Conservation (phyloP, 2,888 invertebrate species). For the Salpingus planirostris region DNA sequence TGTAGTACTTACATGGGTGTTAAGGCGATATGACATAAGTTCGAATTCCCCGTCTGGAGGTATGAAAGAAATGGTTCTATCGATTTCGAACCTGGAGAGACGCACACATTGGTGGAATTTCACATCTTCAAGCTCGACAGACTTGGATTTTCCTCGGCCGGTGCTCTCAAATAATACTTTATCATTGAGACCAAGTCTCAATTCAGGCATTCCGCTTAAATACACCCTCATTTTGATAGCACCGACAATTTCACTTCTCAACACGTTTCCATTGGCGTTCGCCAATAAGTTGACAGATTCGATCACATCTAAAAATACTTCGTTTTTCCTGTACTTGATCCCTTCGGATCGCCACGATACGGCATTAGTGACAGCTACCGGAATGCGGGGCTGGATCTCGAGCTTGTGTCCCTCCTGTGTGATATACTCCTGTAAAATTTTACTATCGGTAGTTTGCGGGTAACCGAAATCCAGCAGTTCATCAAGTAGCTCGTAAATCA, state of each 20-base stretch:
- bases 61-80: constrained; percentile 96
- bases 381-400: constrained; percentile 92
- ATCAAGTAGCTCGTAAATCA: constrained; percentile 94
- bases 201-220: constrained; percentile 95
- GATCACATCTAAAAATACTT: constrained; percentile 97
- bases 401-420: constrained; percentile 97
- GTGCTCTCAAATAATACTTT: constrained; percentile 97
- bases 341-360: constrained; percentile 99
- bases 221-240: constrained; percentile 99
- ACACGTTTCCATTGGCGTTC: constrained; percentile 92
- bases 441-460: constrained; percentile 97
- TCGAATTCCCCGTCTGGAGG: constrained; percentile 99
- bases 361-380: constrained; percentile 98
- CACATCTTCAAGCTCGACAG: constrained; percentile 95
- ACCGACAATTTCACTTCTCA: constrained; percentile 96
- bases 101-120: constrained; percentile 99
- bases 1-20: constrained; percentile 63
- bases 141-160: constrained; percentile 94
- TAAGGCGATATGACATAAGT: constrained; percentile 94
- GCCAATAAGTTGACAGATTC: constrained; percentile 95
- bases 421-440: constrained; percentile 96
- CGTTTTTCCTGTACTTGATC: constrained; percentile 97
- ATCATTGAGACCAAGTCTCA: constrained; percentile 92
- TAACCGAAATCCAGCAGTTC: constrained; percentile 97
- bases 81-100: constrained; percentile 93